Evolutionary conservation across 2,113 vertebrate species (phyloP), one percentile per base, ranked within the genome.

Genomic region (Mesitornis unicolor): DNA sequence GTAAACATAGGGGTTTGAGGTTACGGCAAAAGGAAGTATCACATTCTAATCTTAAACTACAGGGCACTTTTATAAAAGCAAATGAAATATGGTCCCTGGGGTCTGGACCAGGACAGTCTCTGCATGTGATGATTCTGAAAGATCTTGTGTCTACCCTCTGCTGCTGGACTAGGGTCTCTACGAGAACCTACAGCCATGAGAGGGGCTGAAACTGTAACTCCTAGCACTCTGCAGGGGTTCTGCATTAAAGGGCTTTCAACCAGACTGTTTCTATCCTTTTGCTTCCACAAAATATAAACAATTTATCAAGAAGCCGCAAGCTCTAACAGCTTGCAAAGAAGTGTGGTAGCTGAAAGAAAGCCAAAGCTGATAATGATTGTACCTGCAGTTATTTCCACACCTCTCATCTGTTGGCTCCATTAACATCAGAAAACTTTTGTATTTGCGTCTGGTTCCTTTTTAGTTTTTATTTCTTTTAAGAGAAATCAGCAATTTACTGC

Each of bases 401-500:
- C n/a, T 91, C 54, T 88, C 20, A 31, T 54, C 28, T 26, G 16
- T 20, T 45, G 78, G 45, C 63, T 93, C 53, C 59, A 85, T 42
- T 82, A 92, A 60, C 1, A 0, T 14, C 45, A 83, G 59, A 87
- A 68, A 76, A 77, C 17, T 51, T 89, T 15, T 50, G 28, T 42
- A 33, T 51, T 71, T 91, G 81, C 84, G 18, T 61, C 89, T 56
- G 51, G 13, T 54, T 77, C 11, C 40, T 70, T 90, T 96, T 54
- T 38, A 60, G 61, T 69, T 90, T 80, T 18, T 50, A 4, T 73
- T 91, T 84, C 51, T 91, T 87, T 78, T 74, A 76, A 67, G 43
- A 90, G 33, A 92, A 96, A 83, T 90, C 43, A 50, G 74, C 67
- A 84, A 87, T 92, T 89, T 85, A 80, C 74, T 53, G 65, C 21